Base-by-base conservation (phyloP, 2,888 invertebrate species). In the Helleia helle region DNA sequence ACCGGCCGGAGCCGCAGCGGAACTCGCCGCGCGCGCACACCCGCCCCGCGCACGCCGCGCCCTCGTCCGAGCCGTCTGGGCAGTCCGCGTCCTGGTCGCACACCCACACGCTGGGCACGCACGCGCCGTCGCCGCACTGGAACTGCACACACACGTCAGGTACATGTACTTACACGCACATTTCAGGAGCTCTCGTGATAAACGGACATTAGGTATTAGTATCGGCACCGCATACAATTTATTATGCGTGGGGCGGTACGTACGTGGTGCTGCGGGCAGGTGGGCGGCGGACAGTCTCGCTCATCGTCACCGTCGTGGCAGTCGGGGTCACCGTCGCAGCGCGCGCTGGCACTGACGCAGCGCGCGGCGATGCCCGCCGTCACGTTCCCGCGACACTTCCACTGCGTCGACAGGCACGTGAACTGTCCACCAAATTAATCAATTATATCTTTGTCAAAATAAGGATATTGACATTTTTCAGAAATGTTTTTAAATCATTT, bases 51-150 rank as follows among this genome's bases (percentile, higher is more conserved):
- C 51, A 68, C 58, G 38, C 52, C 52, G 36, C 57, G 58, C 57
- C 87, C 62, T 74, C 75, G 62, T 76, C 76, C 9, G 67, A 89
- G 40, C 88, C 88, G 69, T 93, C 92, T 8, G 86, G 86, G 70
- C 94, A 94, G 71, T 94, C 94, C 43, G 87, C 84, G 65, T 92
- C 92, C 11, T 87, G 88, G 77, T 94, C 94, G 70, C 94, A 94
- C 38, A 90, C 89, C 93, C 94, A 94, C 46, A 92, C 91, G 14
- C 86, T 83, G 14, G 93, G 92, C 65, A 94, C 91, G 74, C 94
- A 94, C 46, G 89, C 89, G 50, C 90, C 90, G 64, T 89, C 89
- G 38, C 75, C 81, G 65, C 93, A 93, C 52, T 87, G 86, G 67
- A 91, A 92, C 76, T 90, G 55, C n/a, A 29, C 41, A 9, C n/a